Evolutionary conservation across 1,140 invertebrate genomes (phyloP).

Genomic region (Neocloeon triangulifer): DNA sequence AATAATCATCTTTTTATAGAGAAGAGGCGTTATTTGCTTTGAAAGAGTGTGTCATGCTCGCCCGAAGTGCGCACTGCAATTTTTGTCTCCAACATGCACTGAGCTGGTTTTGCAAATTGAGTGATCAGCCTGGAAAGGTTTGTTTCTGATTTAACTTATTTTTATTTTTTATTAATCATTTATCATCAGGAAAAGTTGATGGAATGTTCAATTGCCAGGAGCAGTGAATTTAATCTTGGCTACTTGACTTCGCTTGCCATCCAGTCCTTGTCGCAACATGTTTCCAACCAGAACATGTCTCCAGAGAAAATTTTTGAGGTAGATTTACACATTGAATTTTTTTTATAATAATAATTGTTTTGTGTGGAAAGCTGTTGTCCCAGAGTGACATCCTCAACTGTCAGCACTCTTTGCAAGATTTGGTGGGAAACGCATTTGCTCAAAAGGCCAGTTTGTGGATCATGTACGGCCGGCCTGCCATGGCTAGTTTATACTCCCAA

Average conservation of each 20-base stretch:
- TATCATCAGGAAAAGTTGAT: constrained; percentile 21
- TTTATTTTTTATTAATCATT: constrained; percentile 1
- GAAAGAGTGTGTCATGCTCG: constrained; percentile 62
- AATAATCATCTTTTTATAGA: constrained; percentile 19
- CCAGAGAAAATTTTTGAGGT: constrained; percentile 26
- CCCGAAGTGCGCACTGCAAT: constrained; percentile 70
- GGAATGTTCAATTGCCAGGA: constrained; percentile 30
- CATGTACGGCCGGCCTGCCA: constrained; percentile 65
- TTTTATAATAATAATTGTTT: constrained; percentile 11
- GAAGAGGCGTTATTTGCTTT: constrained; percentile 53
- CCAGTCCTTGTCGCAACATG: constrained; percentile 30
- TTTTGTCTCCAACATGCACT: constrained; percentile 65
- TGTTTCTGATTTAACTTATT: constrained; percentile 2
- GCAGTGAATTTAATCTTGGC: constrained; percentile 29
- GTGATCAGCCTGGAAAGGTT: constrained; percentile 13
- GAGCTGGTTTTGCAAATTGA: constrained; percentile 52
- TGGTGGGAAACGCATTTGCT: constrained; percentile 50
- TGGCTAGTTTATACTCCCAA: constrained; percentile 54
- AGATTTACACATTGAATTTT: constrained; percentile 9
- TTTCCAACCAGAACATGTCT: constrained; percentile 16
- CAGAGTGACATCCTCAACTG: constrained; percentile 70
- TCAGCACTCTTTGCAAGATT: constrained; percentile 56
- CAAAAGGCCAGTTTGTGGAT: constrained; percentile 67
- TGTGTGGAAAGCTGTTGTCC: constrained; percentile 44
- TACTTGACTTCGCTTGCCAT: constrained; percentile 38